A percentile compares a stretch with the other conserved stretches of the same genome.
Conservation (phyloP, 2,797 vertebrate species). For the Notamacropus eugenii region DNA sequence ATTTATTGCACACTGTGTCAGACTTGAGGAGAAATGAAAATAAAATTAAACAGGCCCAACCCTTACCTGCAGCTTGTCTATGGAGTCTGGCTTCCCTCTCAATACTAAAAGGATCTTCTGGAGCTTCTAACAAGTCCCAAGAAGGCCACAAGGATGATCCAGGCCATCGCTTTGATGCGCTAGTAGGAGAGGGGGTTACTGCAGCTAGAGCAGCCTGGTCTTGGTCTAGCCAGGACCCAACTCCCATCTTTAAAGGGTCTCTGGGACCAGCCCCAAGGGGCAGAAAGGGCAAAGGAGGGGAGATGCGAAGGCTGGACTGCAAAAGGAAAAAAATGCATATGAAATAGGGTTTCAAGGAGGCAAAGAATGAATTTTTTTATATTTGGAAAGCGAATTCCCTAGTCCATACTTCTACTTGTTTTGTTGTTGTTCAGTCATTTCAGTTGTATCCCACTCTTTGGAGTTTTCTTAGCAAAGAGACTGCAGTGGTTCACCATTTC, state of each 20-base stretch:
- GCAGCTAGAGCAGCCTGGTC: conserved; percentile 90
- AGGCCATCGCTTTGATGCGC: conserved; percentile 94
- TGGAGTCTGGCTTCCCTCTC: conserved; percentile 97
- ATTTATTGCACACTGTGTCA: neutral
- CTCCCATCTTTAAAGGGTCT: conserved; percentile 92
- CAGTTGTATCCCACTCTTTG: neutral
- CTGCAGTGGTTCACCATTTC: neutral
- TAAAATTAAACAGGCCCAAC: fast-evolving
- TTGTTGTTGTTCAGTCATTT: neutral
- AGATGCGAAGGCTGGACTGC: conserved; percentile 96
- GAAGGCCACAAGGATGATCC: conserved; percentile 94
- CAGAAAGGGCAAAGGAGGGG: conserved; percentile 95
- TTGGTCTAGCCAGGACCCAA: conserved; percentile 91
- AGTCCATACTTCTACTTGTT: neutral
- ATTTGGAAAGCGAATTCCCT: neutral
- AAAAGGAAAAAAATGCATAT: conserved; percentile 54
- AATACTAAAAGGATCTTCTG: conserved; percentile 95
- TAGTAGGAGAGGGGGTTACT: conserved; percentile 86
- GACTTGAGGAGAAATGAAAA: neutral
- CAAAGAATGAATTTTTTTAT: neutral
- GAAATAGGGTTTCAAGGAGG: neutral
- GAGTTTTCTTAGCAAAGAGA: neutral
- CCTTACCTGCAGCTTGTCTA: conserved; percentile 95
- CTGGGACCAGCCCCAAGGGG: conserved; percentile 91
- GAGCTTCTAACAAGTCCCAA: conserved; percentile 91